phyloP scores from a whole-genome alignment of 2,888 invertebrate genomes.

The Pyrrhosoma nymphula region DNA sequence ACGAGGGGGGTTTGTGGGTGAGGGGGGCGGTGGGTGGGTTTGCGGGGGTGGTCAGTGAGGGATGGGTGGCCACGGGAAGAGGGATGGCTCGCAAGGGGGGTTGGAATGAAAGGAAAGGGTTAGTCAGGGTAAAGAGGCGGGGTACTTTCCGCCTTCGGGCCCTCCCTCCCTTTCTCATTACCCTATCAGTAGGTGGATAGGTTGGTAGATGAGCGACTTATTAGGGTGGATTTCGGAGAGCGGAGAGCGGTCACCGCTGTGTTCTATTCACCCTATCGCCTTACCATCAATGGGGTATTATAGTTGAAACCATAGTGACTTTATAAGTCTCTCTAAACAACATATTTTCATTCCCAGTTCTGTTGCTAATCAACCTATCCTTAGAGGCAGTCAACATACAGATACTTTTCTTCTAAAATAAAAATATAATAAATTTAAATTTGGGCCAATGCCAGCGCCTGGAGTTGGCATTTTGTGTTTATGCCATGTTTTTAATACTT shows the following conservation, averaged over 20 bases:
- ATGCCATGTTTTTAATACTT: no score
- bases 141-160: neutral
- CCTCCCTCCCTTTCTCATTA: neutral
- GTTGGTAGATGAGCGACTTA: neutral
- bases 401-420: no score
- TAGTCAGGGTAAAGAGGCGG: neutral
- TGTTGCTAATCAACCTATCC: no score
- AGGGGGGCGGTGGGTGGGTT: neutral
- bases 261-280: neutral
- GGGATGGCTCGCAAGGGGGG: neutral
- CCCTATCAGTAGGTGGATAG: neutral
- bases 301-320: no score
- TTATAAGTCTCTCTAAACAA: no score
- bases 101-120: neutral
- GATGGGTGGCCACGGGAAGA: slow-evolving; percentile 40
- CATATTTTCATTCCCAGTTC: no score
- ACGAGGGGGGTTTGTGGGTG: neutral
- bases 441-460: no score
- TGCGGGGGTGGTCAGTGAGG: slow-evolving; percentile 23
- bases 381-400: no score
- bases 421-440: no score
- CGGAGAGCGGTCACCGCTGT: neutral
- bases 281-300: neutral
- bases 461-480: no score
- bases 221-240: neutral